These are phyloP conservation scores for Tamias sibiricus DNA, from an alignment of 2,113 vertebrate genomes.

Conservation along the genomic window DNA sequence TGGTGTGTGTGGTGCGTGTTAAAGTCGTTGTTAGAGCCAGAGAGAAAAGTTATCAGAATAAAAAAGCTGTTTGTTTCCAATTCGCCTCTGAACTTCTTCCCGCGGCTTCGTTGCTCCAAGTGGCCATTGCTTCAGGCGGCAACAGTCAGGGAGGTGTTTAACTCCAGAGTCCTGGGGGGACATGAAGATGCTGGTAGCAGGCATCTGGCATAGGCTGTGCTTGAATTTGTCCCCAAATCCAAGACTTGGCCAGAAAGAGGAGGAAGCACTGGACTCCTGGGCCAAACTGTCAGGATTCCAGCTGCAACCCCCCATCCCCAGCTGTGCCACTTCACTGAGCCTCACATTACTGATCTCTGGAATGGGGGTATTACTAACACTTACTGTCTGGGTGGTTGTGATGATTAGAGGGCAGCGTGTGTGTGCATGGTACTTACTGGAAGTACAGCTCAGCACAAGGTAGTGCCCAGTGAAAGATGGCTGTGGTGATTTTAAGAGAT, in stretches of 20 bases:
- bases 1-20: too few species aligned
- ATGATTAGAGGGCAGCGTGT: not conserved
- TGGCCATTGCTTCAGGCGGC: too few species aligned
- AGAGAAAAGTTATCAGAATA: too few species aligned
- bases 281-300: too few species aligned
- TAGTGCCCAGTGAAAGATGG: not conserved
- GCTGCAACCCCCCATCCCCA: not conserved
- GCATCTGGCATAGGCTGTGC: not conserved
- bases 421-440: accelerated
- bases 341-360: not conserved
- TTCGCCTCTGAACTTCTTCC: too few species aligned
- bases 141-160: not conserved
- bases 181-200: too few species aligned
- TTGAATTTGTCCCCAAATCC: not conserved
- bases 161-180: not conserved
- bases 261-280: not conserved
- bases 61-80: too few species aligned
- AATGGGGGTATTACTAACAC: not conserved
- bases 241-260: not conserved
- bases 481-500: not conserved
- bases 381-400: too few species aligned
- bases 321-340: not conserved
- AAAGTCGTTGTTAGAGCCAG: too few species aligned
- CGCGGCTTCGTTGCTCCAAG: too few species aligned
- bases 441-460: too few species aligned